Conservation (phyloP, 1,140 invertebrate species). For the Callitettix versicolor region DNA sequence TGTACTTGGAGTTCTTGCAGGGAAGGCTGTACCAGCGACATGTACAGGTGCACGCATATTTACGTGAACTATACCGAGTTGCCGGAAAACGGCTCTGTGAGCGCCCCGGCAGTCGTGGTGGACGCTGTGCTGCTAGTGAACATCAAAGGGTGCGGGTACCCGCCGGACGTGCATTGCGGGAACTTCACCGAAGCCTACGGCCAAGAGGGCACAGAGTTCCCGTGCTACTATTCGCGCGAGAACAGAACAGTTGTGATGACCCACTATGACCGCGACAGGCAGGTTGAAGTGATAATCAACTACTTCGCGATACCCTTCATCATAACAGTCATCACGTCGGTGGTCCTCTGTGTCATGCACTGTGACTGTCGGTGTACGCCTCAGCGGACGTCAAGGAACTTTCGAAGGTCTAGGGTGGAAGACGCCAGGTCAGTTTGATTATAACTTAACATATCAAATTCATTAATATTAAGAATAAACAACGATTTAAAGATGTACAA, state of each 20-base stretch:
- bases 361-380: conserved; percentile 60
- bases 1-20: conserved; percentile 79
- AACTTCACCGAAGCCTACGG: conserved; percentile 70
- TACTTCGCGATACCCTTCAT: conserved; percentile 72
- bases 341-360: conserved; percentile 71
- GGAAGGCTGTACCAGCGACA: conserved; percentile 78
- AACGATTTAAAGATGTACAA: no score
- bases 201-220: conserved; percentile 61
- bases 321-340: conserved; percentile 67
- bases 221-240: conserved; percentile 72
- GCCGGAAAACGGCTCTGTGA: conserved; percentile 15
- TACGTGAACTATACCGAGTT: conserved; percentile 56
- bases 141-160: conserved; percentile 82
- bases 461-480: no score
- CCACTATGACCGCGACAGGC: conserved; percentile 64
- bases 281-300: conserved; percentile 65
- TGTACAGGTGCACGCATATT: conserved; percentile 75
- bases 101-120: conserved; percentile 29
- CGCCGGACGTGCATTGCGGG: conserved; percentile 69
- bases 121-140: conserved; percentile 64
- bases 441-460: background rate
- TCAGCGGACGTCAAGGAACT: conserved; percentile 36
- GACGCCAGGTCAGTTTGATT: conserved; percentile 43
- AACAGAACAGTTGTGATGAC: conserved; percentile 71
- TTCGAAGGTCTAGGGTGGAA: conserved; percentile 41